A percentile compares a stretch with the other conserved stretches of the same genome.
Evolutionary conservation across 2,797 vertebrate genomes (phyloP).

Genomic region (Epinephelus coioides): DNA sequence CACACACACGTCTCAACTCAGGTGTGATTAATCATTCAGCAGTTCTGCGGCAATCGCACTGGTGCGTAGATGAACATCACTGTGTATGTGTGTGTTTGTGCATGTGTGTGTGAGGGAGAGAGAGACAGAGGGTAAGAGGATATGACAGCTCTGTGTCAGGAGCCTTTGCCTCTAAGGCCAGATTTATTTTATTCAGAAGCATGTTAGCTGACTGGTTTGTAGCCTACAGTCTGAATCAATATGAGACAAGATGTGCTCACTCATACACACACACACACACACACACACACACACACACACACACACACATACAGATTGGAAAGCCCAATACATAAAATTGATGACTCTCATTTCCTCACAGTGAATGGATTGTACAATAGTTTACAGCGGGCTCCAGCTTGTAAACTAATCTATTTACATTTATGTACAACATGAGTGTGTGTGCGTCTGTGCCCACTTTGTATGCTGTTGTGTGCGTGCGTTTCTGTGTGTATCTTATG

Average conservation of each 20-base stretch:
- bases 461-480: background rate
- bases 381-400: slow-evolving; percentile 36
- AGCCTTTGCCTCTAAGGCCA: slow-evolving; percentile 63
- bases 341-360: slow-evolving; percentile 67
- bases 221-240: slow-evolving; percentile 71
- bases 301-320: slow-evolving; percentile 33
- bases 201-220: slow-evolving; percentile 69
- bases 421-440: slow-evolving; percentile 6
- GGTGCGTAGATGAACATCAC: slow-evolving; percentile 33
- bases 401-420: slow-evolving; percentile 59
- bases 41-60: slow-evolving; percentile 25
- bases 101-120: slow-evolving; percentile 13
- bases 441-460: slow-evolving; percentile 6
- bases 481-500: background rate
- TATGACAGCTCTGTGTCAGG: slow-evolving; percentile 72
- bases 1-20: slow-evolving; percentile 22
- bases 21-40: slow-evolving; percentile 69
- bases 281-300: too few relatives aligned
- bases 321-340: slow-evolving; percentile 50
- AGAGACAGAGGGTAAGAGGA: slow-evolving; percentile 42
- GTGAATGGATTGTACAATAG: slow-evolving; percentile 44
- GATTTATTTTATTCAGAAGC: slow-evolving; percentile 75
- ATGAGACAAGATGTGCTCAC: slow-evolving; percentile 43
- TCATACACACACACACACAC: slow-evolving; percentile 22
- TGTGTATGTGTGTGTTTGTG: slow-evolving; percentile 6